phyloP scores from a whole-genome alignment of 2,888 invertebrate species.

The Drosophila rellima region DNA sequence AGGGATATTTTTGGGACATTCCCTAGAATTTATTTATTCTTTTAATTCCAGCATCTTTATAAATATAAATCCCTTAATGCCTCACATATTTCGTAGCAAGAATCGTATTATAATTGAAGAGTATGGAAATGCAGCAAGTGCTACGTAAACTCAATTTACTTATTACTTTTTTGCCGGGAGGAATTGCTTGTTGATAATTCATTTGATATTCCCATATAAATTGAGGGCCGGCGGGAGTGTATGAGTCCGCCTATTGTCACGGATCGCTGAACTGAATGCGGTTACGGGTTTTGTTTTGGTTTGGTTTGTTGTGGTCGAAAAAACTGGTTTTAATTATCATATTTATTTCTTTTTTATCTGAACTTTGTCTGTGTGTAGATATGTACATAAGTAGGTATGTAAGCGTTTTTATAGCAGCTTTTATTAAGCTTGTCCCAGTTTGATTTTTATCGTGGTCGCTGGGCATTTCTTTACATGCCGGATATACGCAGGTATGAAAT shows the following conservation, averaged over 20 bases:
- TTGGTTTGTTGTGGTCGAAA: slow-evolving; percentile 54
- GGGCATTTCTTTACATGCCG: slow-evolving; percentile 72
- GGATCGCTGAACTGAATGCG: slow-evolving; percentile 70
- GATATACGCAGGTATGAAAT: slow-evolving; percentile 44
- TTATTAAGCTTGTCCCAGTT: slow-evolving; percentile 74
- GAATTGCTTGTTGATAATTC: slow-evolving; percentile 25
- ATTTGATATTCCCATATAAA: slow-evolving; percentile 33
- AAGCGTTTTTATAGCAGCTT: slow-evolving; percentile 48
- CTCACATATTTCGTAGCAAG: too few species aligned
- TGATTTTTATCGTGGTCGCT: slow-evolving; percentile 66
- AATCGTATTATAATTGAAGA: too few species aligned
- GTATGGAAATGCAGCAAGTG: too few species aligned
- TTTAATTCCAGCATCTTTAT: neutral
- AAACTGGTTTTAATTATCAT: slow-evolving; percentile 77
- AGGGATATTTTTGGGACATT: neutral
- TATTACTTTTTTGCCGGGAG: neutral
- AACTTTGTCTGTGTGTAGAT: slow-evolving; percentile 24
- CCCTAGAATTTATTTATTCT: neutral
- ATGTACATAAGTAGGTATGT: slow-evolving; percentile 15
- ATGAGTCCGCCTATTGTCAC: slow-evolving; percentile 42
- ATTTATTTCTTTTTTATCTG: slow-evolving; percentile 33
- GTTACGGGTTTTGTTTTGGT: slow-evolving; percentile 55
- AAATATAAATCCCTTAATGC: too few species aligned
- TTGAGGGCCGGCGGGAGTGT: slow-evolving; percentile 21
- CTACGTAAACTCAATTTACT: too few species aligned